phyloP scores from a whole-genome alignment of 2,113 vertebrate species.

The Tenrec ecaudatus region DNA sequence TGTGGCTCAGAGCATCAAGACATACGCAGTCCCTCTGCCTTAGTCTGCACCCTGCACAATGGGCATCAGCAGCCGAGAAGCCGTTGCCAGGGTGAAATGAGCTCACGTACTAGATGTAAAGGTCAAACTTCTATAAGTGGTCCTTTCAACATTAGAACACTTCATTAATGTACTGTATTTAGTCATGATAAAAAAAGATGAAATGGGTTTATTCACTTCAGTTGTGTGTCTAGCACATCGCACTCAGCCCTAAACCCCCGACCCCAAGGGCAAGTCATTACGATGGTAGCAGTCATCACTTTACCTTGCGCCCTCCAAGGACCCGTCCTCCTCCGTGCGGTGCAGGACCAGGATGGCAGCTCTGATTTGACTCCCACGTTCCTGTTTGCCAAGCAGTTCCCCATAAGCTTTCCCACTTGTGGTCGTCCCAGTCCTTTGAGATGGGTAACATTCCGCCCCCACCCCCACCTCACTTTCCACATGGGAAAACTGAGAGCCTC shows the following conservation, averaged over 20 bases:
- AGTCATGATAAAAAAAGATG: background rate
- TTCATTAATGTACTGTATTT: background rate
- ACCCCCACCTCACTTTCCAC: background rate
- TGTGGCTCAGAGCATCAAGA: background rate
- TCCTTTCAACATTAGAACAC: background rate
- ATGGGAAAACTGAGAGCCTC: background rate
- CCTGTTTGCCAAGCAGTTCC: background rate
- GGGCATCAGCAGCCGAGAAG: background rate
- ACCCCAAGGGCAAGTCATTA: too few relatives aligned
- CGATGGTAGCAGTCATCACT: background rate
- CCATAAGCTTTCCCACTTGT: background rate
- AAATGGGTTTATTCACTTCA: background rate
- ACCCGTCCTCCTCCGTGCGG: background rate
- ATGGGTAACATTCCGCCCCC: background rate
- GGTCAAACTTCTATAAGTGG: background rate
- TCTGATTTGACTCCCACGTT: background rate
- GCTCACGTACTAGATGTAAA: background rate
- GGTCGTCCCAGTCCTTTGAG: background rate
- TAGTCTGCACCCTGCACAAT: slow-evolving; percentile 36
- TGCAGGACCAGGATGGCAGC: background rate
- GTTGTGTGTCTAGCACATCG: background rate
- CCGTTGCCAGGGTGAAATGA: background rate
- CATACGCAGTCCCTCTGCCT: background rate
- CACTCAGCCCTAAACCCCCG: background rate
- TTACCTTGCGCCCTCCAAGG: background rate